Evolutionary conservation across 2,888 invertebrate genomes (phyloP).

Genomic region (Leptopterna dolabrata): DNA sequence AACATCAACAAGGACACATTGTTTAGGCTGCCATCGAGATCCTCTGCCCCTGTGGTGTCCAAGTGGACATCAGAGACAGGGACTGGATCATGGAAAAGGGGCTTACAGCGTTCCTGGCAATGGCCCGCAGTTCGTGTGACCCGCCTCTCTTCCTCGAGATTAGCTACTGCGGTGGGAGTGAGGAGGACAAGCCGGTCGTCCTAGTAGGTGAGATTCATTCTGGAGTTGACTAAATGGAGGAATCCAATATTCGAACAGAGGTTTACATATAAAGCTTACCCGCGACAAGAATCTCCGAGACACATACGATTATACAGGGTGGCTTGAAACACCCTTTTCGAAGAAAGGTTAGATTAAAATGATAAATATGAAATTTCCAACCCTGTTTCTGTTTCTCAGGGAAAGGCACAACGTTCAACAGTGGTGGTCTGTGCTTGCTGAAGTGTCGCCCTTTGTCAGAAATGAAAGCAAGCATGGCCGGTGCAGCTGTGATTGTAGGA

Average conservation of each 20-base stretch:
- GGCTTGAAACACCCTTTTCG: too few species aligned
- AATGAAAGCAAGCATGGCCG: constrained; percentile 89
- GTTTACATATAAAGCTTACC: too few species aligned
- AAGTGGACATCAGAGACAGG: constrained; percentile 68
- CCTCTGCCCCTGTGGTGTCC: constrained; percentile 62
- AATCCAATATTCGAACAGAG: not conserved
- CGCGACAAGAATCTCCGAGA: too few species aligned
- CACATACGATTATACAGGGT: too few species aligned
- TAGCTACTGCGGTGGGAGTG: constrained; percentile 70
- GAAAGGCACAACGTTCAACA: constrained; percentile 70
- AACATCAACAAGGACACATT: too few species aligned
- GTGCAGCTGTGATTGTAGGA: constrained; percentile 81
- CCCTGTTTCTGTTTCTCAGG: constrained; percentile 67
- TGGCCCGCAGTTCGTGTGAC: constrained; percentile 76
- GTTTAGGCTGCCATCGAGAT: constrained; percentile 58
- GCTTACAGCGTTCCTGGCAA: constrained; percentile 76
- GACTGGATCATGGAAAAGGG: constrained; percentile 75
- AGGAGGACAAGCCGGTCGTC: constrained; percentile 71
- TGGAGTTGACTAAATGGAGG: not conserved
- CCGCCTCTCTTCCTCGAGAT: constrained; percentile 76
- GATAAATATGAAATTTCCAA: not conserved
- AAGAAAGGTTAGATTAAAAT: too few species aligned
- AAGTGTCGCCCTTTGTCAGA: constrained; percentile 72
- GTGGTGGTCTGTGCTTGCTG: constrained; percentile 76
- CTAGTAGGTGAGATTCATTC: constrained; percentile 65